Base-by-base conservation (phyloP, 2,888 invertebrate genomes). In the Patella depressa region DNA sequence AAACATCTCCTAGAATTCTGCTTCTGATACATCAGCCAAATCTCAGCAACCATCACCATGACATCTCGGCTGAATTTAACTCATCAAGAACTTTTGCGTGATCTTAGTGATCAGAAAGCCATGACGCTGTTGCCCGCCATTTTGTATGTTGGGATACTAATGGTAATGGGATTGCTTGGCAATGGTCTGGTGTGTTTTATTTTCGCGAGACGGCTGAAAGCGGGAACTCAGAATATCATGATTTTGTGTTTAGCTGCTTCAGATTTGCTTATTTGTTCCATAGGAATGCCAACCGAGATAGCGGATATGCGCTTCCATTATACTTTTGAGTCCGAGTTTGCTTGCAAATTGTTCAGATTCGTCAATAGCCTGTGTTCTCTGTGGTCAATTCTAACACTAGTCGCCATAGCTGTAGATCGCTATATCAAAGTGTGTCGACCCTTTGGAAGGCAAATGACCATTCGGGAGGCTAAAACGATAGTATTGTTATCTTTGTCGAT, bases 381-480 rank as follows among this genome's bases (percentile, higher is more conserved):
- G 29, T 83, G 84, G 54, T 88, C 88, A 15, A 87, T 86, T 2
- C 80, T 87, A 57, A 84, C 86, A 19, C 83, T 88, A 17, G 78
- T 85, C 9, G 81, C 84, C 5, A 87, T 88, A 59, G 87, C 88
- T 2, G 82, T 85, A 14, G 87, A 87, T 77, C 76, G 89, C n/a
- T 87, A 86, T 79, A 74, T 84, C 53, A 83, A 86, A 72, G 84
- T 89, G 15, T 87, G 88, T 71, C 81, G 78, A 19, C 88, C 88
- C 4, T 83, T 87, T n/a, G 83, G 84, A 17, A 76, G 70, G 19
- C 84, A 85, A 75, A 83, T 86, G 78, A 77, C 85, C 2, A 77
- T 82, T 7, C 71, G 74, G 17, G 80, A 85, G 54, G 83, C 85
- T 7, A 85, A 86, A 77, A 59, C 79, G 14, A 82, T 82, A 77